Percentiles rank a stretch among this genome's conserved stretches.
Conservation (phyloP, 2,888 invertebrate genomes). For the Scrobipalpa atriplicella region DNA sequence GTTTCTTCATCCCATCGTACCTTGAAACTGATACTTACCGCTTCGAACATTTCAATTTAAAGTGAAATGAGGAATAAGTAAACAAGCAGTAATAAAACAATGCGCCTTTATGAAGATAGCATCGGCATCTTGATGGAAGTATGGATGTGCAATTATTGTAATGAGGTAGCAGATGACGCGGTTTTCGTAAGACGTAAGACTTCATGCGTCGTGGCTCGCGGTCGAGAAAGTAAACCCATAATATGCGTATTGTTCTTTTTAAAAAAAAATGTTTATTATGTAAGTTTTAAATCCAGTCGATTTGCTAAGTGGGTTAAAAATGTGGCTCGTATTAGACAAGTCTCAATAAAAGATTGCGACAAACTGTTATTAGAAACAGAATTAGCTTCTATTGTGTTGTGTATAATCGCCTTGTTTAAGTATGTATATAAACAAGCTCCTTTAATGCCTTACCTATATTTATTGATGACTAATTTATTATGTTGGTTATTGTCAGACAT, state of each 20-base stretch:
- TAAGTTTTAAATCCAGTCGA: conserved; percentile 30
- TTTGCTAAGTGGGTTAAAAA: conserved; percentile 27
- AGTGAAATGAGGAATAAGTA: conserved; percentile 20
- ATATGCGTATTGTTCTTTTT: conserved; percentile 34
- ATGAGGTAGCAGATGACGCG: conserved; percentile 40
- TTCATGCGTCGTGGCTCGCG: conserved; percentile 51
- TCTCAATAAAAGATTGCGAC: conserved; percentile 23
- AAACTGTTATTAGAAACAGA: conserved; percentile 21
- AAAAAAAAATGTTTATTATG: conserved; percentile 31
- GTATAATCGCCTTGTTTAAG: background rate
- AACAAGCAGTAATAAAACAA: conserved; percentile 15
- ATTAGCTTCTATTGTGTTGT: conserved; percentile 26
- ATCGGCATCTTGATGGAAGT: conserved; percentile 33
- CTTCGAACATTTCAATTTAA: background rate
- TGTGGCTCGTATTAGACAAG: conserved; percentile 9
- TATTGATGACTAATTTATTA: background rate
- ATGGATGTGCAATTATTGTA: conserved; percentile 40
- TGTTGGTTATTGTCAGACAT: conserved; percentile 24
- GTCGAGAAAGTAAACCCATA: conserved; percentile 55
- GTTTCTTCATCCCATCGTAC: background rate
- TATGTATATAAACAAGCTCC: background rate
- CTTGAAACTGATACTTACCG: conserved; percentile 22
- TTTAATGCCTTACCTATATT: background rate
- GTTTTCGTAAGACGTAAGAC: conserved; percentile 46
- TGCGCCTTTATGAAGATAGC: conserved; percentile 16